A percentile compares a stretch with the other conserved stretches of the same genome.
phyloP scores from a whole-genome alignment of 1,140 invertebrate genomes.

The Schmidtea mediterranea region DNA sequence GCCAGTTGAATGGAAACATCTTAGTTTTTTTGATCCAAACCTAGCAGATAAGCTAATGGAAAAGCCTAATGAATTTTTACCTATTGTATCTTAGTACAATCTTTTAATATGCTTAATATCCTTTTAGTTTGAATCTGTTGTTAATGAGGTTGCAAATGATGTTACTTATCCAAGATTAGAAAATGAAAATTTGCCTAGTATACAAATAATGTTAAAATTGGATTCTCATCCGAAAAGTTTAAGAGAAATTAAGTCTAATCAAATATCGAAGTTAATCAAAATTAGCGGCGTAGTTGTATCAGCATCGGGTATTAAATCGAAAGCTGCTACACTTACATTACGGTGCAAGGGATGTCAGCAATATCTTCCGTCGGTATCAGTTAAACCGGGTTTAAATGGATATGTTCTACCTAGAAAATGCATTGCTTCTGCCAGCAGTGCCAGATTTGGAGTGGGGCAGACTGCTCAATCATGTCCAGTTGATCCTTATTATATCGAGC shows the following conservation, averaged over 20 bases:
- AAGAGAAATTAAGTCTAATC: conserved; percentile 51
- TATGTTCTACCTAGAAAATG: conserved; percentile 84
- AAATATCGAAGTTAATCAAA: conserved; percentile 65
- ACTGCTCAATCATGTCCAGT: conserved; percentile 51
- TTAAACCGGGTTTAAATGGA: conserved; percentile 82
- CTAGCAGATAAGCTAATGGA: conserved; percentile 70
- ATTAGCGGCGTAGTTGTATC: conserved; percentile 80
- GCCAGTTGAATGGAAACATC: conserved; percentile 72
- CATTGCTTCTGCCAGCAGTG: neutral
- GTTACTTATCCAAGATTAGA: conserved; percentile 51
- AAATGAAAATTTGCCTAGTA: conserved; percentile 38
- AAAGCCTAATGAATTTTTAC: conserved; percentile 63
- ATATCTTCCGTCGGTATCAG: conserved; percentile 54
- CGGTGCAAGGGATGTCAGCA: conserved; percentile 78
- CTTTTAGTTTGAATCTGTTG: conserved; percentile 67
- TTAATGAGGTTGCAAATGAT: conserved; percentile 85
- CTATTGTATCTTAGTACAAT: conserved; percentile 42
- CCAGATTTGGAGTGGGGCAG: neutral
- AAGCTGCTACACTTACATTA: conserved; percentile 72
- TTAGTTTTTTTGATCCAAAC: conserved; percentile 71
- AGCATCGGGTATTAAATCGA: conserved; percentile 68
- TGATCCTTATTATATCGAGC: conserved; percentile 85
- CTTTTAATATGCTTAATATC: conserved; percentile 10
- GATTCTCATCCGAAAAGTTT: conserved; percentile 51
- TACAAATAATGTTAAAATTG: conserved; percentile 66